Base-by-base conservation (phyloP, 2,113 vertebrate genomes). In the Poecile atricapillus region DNA sequence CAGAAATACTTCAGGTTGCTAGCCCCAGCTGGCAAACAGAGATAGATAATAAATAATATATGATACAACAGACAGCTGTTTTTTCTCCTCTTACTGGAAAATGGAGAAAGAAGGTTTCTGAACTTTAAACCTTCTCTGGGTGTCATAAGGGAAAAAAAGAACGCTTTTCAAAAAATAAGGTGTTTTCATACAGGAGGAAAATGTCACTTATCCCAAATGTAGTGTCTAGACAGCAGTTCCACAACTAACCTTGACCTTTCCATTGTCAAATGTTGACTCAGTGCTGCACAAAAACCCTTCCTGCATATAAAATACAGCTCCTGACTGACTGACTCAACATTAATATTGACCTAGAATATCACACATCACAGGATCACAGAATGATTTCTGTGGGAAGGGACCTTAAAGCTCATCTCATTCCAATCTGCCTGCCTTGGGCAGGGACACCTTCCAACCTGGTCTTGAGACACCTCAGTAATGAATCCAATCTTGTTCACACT, bases 121-220 rank as follows among this genome's bases (percentile, higher is more conserved):
- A 58, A 71, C 3, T 28, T 82, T 9, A 1, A 35, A 8, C 12
- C 5, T 77, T 64, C 49, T 39, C 39, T 52, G 33, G 4, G 7
- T 63, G 15, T 15, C 15, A 11, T 4, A 71, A 9, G 7, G 39
- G 39, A 39, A 11, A 75, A 79, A 60, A 50, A 64, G 7, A 21
- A 37, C 0, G 0, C 7, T 84, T 64, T 62, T 73, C 9, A 68
- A 59, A 74, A 82, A 44, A 77, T 30, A 18, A 14, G 5, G 1
- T 2, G 2, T 43, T 83, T 44, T 56, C 30, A 50, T 21, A 37
- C 0, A 0, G 16, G 13, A 65, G 4, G 11, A 68, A 68, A 76
- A 64, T 44, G 3, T 65, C 17, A 27, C 20, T 74, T 62, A 44
- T 60, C 27, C n/a, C 15, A 87, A 69, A 60, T 28, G 24, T 13